Base-by-base conservation (phyloP, 2,888 invertebrate genomes). In the Lithosia quadra region DNA sequence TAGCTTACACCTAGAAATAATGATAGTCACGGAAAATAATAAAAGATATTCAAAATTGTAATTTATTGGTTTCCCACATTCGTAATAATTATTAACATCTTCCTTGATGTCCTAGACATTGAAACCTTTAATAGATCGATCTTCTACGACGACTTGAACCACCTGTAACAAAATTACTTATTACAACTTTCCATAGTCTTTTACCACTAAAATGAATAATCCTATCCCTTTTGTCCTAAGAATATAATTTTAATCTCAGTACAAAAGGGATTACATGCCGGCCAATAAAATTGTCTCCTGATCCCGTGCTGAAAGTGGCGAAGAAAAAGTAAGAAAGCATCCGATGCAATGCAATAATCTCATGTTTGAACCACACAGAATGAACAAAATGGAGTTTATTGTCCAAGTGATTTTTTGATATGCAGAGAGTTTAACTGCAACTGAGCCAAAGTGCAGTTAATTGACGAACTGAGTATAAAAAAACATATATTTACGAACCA, bases 141-240 rank as follows among this genome's bases (percentile, higher is more conserved):
- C 65, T 65, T 36, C 60, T 55, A n/a, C 65, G 65, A 43, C 65
- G 62, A 55, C n/a, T 63, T 67, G 63, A 28, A n/a, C 65, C 68
- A 65, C 36, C 69, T 69, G 69, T 58, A 28, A 62, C 24, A 22
- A 60, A 59, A 34, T 57, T 21, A 60, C 18, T 8, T n/a, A 49
- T 49, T 18, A n/a, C 7, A 49, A 9, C 9, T n/a, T n/a, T 49
- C 10, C 36, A 10, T 36, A 36, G 36, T 36, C 1, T 36, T 13
- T 36, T 36, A 13, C 36, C 2, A 36, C 1, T 36, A 36, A 2
- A 36, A 36, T 8, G 13, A 36, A 28, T 28, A 28, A 2, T 2
- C 10, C 8, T n/a, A n/a, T n/a, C n/a, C n/a, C n/a, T n/a, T n/a
- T n/a, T n/a, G n/a, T n/a, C n/a, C n/a, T n/a, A n/a, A n/a, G n/a